Evolutionary conservation across 37 sponge, comb jelly and placozoan genomes (phyloP).

Genomic region (Haliclona indistincta): DNA sequence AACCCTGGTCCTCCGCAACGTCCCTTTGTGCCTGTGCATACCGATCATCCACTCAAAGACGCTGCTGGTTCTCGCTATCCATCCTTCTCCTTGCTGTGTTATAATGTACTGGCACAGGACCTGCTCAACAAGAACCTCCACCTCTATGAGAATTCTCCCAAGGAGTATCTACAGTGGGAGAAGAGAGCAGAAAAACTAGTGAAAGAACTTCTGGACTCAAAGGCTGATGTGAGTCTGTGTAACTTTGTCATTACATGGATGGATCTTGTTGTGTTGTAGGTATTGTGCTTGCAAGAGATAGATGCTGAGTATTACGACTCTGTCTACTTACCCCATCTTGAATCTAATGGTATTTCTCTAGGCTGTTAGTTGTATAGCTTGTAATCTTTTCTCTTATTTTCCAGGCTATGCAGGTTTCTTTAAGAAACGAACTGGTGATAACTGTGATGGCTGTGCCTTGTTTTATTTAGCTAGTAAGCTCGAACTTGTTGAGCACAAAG

Average conservation of each 20-base stretch:
- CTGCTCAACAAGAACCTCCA: slow-evolving; percentile 52
- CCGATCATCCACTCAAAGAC: not conserved
- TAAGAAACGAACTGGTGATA: slow-evolving; percentile 70
- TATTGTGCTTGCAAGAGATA: slow-evolving; percentile 90
- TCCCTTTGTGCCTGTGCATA: not conserved
- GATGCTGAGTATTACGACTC: slow-evolving; percentile 55
- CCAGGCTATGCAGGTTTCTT: slow-evolving; percentile 75
- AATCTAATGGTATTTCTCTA: slow-evolving; percentile 23
- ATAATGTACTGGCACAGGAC: slow-evolving; percentile 79
- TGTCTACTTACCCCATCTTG: slow-evolving; percentile 59
- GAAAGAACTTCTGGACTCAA: slow-evolving; percentile 41
- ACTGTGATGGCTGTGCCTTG: slow-evolving; percentile 88
- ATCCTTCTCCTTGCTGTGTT: slow-evolving; percentile 41
- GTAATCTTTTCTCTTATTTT: slow-evolving; percentile 6
- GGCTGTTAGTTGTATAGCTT: not conserved
- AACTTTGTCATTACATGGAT: not conserved
- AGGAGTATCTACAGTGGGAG: slow-evolving; percentile 60
- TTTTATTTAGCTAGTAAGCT: slow-evolving; percentile 57
- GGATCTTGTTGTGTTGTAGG: slow-evolving; percentile 39
- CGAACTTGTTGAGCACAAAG: slow-evolving; percentile 34
- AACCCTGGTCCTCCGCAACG: not conserved
- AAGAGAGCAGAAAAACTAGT: slow-evolving; percentile 56
- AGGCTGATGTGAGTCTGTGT: slow-evolving; percentile 60
- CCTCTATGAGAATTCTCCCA: slow-evolving; percentile 48
- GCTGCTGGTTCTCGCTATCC: not conserved